Conservation (phyloP, 2,797 vertebrate species). For the Sebastes melanostomus region DNA sequence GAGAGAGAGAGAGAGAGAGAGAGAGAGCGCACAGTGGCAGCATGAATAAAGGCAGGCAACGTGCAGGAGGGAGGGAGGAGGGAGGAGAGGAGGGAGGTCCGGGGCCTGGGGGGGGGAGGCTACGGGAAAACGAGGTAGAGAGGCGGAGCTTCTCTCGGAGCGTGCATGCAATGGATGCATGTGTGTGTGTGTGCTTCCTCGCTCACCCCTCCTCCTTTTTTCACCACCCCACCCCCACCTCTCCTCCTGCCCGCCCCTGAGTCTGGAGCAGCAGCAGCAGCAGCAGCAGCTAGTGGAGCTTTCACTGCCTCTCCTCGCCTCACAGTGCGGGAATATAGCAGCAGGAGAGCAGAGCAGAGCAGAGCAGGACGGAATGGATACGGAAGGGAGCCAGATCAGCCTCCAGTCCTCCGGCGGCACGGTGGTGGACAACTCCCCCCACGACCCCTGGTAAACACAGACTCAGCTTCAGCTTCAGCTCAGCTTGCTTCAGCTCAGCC, state of each 20-base stretch:
- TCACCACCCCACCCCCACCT: slow-evolving; percentile 62
- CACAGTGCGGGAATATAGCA: slow-evolving; percentile 83
- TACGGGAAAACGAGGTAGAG: slow-evolving; percentile 70
- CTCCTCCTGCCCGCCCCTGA: slow-evolving; percentile 79
- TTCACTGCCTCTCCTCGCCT: slow-evolving; percentile 82
- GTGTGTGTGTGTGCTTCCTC: slow-evolving; percentile 74
- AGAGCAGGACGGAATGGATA: slow-evolving; percentile 84
- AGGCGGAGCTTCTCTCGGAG: slow-evolving; percentile 76
- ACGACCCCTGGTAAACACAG: slow-evolving; percentile 89
- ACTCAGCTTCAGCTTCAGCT: slow-evolving; percentile 2
- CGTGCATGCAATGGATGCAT: slow-evolving; percentile 23
- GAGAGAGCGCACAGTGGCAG: slow-evolving; percentile 39
- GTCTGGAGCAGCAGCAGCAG: slow-evolving; percentile 77
- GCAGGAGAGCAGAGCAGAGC: slow-evolving; percentile 63
- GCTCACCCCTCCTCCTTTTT: slow-evolving; percentile 81
- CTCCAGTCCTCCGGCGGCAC: slow-evolving; percentile 84
- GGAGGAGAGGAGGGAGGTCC: slow-evolving; percentile 40
- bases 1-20: no score
- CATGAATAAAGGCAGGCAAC: slow-evolving; percentile 67
- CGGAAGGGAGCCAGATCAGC: slow-evolving; percentile 94
- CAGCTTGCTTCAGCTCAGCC: no score
- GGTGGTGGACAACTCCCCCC: slow-evolving; percentile 80
- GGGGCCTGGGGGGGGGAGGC: slow-evolving; percentile 35
- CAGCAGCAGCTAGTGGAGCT: slow-evolving; percentile 66
- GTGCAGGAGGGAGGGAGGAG: slow-evolving; percentile 29